Evolutionary conservation across 1,140 invertebrate genomes (phyloP).

Genomic region (Hycleus cichorii): DNA sequence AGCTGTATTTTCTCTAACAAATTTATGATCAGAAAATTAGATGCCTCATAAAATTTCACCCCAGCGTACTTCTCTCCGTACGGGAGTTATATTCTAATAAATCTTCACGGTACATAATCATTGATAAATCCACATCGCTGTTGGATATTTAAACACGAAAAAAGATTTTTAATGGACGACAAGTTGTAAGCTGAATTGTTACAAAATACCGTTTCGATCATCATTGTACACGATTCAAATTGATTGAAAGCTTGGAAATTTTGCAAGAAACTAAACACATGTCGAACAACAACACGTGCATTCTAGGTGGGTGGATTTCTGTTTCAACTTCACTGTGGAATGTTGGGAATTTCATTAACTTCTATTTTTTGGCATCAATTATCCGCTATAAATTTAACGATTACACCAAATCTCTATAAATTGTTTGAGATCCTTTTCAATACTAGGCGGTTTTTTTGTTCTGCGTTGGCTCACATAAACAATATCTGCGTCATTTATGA

Average conservation of each 20-base stretch:
- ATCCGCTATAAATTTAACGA: conserved; percentile 16
- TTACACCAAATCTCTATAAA: conserved; percentile 10
- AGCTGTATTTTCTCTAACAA: too few species aligned
- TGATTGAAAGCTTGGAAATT: conserved; percentile 3
- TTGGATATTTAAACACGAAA: too few species aligned
- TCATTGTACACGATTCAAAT: background rate
- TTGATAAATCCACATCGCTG: too few species aligned
- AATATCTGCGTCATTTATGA: too few species aligned
- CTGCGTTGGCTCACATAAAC: too few species aligned
- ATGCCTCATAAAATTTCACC: too few species aligned
- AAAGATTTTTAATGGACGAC: too few species aligned
- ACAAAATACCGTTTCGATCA: conserved; percentile 13
- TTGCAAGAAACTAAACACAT: conserved; percentile 14
- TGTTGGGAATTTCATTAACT: conserved; percentile 18
- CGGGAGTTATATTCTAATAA: too few species aligned
- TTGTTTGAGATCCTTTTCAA: background rate
- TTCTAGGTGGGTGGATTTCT: background rate
- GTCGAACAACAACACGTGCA: background rate
- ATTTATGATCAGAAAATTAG: too few species aligned
- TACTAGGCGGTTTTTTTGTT: too few species aligned
- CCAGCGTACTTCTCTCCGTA: too few species aligned
- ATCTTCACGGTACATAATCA: too few species aligned
- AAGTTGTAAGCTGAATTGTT: background rate
- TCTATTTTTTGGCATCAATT: conserved; percentile 17
- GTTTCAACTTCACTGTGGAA: background rate